These are phyloP conservation scores for Drosophila quinaria DNA, from an alignment of 2,888 invertebrate genomes.

Conservation along the genomic window DNA sequence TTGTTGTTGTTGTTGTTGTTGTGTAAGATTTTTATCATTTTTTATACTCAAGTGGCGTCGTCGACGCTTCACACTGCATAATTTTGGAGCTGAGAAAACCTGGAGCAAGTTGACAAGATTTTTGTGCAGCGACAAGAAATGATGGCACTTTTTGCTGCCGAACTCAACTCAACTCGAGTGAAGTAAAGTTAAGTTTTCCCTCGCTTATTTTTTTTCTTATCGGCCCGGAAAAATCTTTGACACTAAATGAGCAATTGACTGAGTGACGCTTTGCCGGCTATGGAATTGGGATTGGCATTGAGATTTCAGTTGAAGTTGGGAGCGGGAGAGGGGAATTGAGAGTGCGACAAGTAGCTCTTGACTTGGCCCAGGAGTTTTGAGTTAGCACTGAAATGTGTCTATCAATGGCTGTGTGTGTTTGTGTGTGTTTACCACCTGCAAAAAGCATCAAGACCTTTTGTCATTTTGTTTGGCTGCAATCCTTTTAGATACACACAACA, in stretches of 20 bases:
- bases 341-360: slow-evolving; percentile 39
- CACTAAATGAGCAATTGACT: slow-evolving; percentile 83
- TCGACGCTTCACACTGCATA: slow-evolving; percentile 82
- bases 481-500: slow-evolving; percentile 84
- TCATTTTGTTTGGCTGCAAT: slow-evolving; percentile 65
- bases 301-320: background rate
- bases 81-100: slow-evolving; percentile 59
- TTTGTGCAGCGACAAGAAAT: slow-evolving; percentile 81
- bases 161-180: slow-evolving; percentile 6
- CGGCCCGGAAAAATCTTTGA: slow-evolving; percentile 77
- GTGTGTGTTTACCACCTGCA: slow-evolving; percentile 42
- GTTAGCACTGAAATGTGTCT: slow-evolving; percentile 45
- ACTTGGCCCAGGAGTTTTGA: slow-evolving; percentile 66
- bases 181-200: slow-evolving; percentile 57
- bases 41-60: slow-evolving; percentile 81
- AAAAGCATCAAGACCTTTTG: slow-evolving; percentile 58
- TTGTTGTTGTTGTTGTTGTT: slow-evolving; percentile 40
- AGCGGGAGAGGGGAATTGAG: background rate
- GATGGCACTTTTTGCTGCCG: slow-evolving; percentile 63
- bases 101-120: slow-evolving; percentile 74
- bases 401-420: slow-evolving; percentile 39
- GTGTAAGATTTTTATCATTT: slow-evolving; percentile 67
- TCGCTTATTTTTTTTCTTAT: slow-evolving; percentile 42
- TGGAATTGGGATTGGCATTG: background rate
- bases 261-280: slow-evolving; percentile 62